Conservation (phyloP, 1,140 invertebrate genomes). For the Atta texana region DNA sequence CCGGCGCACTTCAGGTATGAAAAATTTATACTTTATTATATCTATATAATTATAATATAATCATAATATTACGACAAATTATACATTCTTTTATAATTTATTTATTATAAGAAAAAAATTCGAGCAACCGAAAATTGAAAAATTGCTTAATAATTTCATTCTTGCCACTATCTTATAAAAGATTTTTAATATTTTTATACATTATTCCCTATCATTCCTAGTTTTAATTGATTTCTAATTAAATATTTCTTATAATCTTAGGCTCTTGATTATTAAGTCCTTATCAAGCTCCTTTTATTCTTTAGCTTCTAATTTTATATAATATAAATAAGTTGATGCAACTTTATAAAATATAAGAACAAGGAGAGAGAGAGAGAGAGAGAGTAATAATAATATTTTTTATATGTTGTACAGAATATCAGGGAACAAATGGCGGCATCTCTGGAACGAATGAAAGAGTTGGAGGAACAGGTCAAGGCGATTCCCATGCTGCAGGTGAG, state of each 20-base stretch:
- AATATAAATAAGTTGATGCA: neutral
- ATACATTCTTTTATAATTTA: neutral
- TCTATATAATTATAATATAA: neutral
- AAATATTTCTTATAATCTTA: neutral
- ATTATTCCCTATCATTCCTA: neutral
- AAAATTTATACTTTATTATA: neutral
- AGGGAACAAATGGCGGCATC: conserved; percentile 92
- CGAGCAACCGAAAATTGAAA: neutral
- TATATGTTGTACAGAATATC: conserved; percentile 86
- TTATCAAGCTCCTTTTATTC: neutral
- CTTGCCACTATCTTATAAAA: neutral
- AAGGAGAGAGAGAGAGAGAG: no score
- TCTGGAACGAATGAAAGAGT: conserved; percentile 91
- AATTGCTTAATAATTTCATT: neutral
- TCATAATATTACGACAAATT: no score
- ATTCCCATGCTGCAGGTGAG: conserved; percentile 93
- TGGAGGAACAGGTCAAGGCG: conserved; percentile 94
- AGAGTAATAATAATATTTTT: neutral
- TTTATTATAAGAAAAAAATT: conserved; percentile 7
- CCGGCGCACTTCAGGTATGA: conserved; percentile 82
- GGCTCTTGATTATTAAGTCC: neutral
- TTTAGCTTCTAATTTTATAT: neutral
- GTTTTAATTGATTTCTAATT: neutral
- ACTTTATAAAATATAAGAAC: neutral
- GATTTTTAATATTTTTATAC: neutral